Base-by-base conservation (phyloP, 2,113 vertebrate species). In the Amazona vittata region DNA sequence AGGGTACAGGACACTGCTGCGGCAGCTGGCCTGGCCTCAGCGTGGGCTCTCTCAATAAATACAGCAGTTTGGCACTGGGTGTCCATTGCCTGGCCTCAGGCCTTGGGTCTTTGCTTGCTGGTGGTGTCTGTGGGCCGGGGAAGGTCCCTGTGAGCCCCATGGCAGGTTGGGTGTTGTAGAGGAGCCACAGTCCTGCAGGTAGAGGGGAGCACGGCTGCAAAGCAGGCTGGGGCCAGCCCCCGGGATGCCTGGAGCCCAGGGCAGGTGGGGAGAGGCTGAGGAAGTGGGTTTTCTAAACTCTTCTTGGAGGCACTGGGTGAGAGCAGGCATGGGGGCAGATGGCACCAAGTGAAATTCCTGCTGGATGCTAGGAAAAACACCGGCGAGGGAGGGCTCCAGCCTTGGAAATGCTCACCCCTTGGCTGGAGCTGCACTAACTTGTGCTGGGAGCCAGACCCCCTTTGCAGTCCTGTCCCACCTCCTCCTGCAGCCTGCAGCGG, bases 361-460 rank as follows among this genome's bases (percentile, higher is more conserved):
- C 5, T 0, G 0, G 43, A 1, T 17, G 8, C 28, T 18, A 77
- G 24, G 26, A 47, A 69, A 43, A n/a, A 39, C 39, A 52, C 0
- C 0, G 5, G 17, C 22, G 16, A 76, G n/a, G 20, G 15, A 14
- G 7, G 15, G 12, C 28, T 85, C 35, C 12, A 29, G 43, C 62
- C 67, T 68, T 64, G 24, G 53, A 65, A 86, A 18, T 70, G 29
- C 8, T 55, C 68, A 39, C 8, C 39, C 12, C 17, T 17, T 53
- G 46, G 17, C 41, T 49, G 52, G 19, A 71, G 31, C 39, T 67
- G 22, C 5, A 4, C 44, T 26, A 15, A 24, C 33, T 21, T 41
- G n/a, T 33, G 55, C 28, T 12, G 14, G 76, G 73, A 2, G 5
- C 5, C 63, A 19, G 63, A 35, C 1, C 5, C 6, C 5, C 28